Percentiles rank a stretch among this genome's conserved stretches.
Evolutionary conservation across 2,888 invertebrate genomes (phyloP).

Genomic region (Diploptera punctata): DNA sequence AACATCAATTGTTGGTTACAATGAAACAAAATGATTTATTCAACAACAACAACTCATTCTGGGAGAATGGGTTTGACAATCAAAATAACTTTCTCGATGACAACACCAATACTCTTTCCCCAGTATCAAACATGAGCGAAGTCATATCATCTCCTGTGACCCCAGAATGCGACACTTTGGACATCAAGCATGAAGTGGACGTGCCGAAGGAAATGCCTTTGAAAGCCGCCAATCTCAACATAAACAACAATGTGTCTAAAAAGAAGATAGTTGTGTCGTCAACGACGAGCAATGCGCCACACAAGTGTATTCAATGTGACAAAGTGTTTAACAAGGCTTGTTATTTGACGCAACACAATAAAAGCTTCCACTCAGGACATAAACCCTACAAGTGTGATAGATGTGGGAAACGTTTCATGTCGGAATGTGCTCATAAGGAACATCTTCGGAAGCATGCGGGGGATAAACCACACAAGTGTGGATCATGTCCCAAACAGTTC

Average conservation of each 20-base stretch:
- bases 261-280: too few species aligned
- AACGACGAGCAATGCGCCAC: constrained; percentile 49
- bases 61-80: constrained; percentile 1
- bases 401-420: constrained; percentile 85
- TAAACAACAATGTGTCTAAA: not conserved
- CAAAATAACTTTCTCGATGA: constrained; percentile 1
- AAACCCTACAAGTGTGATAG: constrained; percentile 85
- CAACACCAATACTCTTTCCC: not conserved
- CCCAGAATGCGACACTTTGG: not conserved
- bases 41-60: not conserved
- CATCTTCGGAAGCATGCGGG: constrained; percentile 81
- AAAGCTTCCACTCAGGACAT: constrained; percentile 86
- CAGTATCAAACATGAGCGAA: constrained; percentile 7
- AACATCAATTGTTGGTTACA: not conserved
- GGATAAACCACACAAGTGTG: constrained; percentile 87
- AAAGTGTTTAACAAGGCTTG: constrained; percentile 86
- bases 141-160: constrained; percentile 14
- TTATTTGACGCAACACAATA: constrained; percentile 90
- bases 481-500: constrained; percentile 84
- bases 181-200: not conserved
- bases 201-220: not conserved
- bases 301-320: constrained; percentile 82
- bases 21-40: not conserved
- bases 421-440: constrained; percentile 71
- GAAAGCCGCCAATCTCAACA: not conserved